phyloP scores from a whole-genome alignment of 64 coral and sea anemone genomes.

The Stichodactyla mertensii region DNA sequence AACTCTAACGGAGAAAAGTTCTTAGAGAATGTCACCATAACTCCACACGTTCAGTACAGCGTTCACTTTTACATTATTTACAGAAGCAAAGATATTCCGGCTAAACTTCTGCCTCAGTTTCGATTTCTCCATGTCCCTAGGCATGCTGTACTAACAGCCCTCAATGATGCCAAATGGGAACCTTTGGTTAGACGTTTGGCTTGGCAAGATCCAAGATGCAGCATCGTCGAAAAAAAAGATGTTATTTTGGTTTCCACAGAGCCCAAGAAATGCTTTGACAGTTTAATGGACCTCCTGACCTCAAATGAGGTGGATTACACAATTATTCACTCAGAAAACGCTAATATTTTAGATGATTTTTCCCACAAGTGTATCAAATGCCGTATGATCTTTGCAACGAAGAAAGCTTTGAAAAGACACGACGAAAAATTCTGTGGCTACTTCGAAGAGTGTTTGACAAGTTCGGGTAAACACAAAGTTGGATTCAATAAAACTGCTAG shows the following conservation, averaged over 20 bases:
- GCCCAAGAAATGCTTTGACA: conserved; percentile 28
- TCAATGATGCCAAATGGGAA: conserved; percentile 50
- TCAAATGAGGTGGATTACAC: conserved; percentile 17
- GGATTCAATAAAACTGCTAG: conserved; percentile 30
- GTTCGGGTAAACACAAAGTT: conserved; percentile 23
- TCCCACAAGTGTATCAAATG: conserved; percentile 60
- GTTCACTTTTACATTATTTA: conserved; percentile 74
- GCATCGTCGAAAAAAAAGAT: conserved; percentile 53
- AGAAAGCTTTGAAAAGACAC: conserved; percentile 45
- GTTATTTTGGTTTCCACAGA: conserved; percentile 54
- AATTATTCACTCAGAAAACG: conserved; percentile 35
- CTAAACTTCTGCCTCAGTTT: conserved; percentile 71
- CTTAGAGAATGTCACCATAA: conserved; percentile 53
- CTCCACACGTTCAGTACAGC: conserved; percentile 53
- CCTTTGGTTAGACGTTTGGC: conserved; percentile 22
- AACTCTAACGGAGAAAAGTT: conserved; percentile 59
- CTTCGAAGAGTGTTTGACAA: conserved; percentile 64
- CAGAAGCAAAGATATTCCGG: conserved; percentile 62
- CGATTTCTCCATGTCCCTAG: conserved; percentile 60
- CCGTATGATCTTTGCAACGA: conserved; percentile 47
- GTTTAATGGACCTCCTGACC: conserved; percentile 43
- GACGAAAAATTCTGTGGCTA: conserved; percentile 72
- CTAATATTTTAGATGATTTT: conserved; percentile 59
- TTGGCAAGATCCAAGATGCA: conserved; percentile 23
- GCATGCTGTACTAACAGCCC: conserved; percentile 34